These are phyloP conservation scores for Helicoverpa assulta DNA, from an alignment of 2,888 invertebrate genomes.

Conservation along the genomic window DNA sequence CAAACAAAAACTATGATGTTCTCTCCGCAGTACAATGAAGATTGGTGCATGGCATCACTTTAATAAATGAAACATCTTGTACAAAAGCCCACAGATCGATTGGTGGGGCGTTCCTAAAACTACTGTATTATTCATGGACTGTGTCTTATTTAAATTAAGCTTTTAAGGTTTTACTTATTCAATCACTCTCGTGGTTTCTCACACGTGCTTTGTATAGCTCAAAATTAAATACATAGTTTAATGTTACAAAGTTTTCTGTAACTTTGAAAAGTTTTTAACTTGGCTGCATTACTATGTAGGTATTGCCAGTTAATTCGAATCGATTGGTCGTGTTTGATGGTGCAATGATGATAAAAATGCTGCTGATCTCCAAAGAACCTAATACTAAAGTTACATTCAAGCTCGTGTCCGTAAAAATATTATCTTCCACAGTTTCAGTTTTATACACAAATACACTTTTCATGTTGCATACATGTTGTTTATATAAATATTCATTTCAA, in stretches of 20 bases:
- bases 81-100: constrained; percentile 63
- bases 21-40: neutral
- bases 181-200: constrained; percentile 68
- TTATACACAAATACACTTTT: too few species aligned
- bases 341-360: too few species aligned
- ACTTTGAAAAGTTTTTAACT: too few species aligned
- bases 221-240: neutral
- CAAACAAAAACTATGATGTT: neutral
- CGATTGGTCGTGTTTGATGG: too few species aligned
- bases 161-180: constrained; percentile 72
- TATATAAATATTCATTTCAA: neutral
- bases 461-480: neutral
- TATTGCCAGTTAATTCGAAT: too few species aligned
- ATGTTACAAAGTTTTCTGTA: too few species aligned
- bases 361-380: too few species aligned
- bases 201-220: constrained; percentile 52
- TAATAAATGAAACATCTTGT: constrained; percentile 65
- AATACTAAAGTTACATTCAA: too few species aligned
- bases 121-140: constrained; percentile 77
- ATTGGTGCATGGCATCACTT: constrained; percentile 33
- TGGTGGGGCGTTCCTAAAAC: constrained; percentile 65
- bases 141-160: constrained; percentile 79
- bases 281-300: too few species aligned
- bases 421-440: neutral
- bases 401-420: neutral